Base-by-base conservation (phyloP, 2,888 invertebrate genomes). In the Chrysolina oricalcia region DNA sequence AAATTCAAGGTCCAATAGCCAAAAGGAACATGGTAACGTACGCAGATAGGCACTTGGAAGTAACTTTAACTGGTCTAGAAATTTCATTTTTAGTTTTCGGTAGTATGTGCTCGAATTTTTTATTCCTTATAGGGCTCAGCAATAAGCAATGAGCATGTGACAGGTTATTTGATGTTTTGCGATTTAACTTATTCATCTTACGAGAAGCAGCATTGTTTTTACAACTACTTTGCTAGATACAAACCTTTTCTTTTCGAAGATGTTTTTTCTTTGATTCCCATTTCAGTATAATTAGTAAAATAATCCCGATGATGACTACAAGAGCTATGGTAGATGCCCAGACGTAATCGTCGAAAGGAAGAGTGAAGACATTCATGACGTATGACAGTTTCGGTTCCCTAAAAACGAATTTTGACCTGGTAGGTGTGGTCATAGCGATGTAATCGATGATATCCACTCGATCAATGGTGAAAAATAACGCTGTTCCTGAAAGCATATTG, bases 341-440 rank as follows among this genome's bases (percentile, higher is more conserved):
- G n/a, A 94, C 93, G 0, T 89, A 87, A 41, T 86, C 88, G 73
- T 91, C 90, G 83, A 95, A 95, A 0, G 95, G 94, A 35, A 94
- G 87, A 1, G 92, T 86, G 84, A 93, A 95, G 62, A 95, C 91
- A 84, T 95, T 94, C 79, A 92, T 92, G 53, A 94, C 92, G 77
- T 93, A 93, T 0, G 94, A 88, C 15, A 95, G 85, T 83, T 94
- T 92, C 1, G 94, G 94, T 84, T 93, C 92, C 67, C 92, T 92
- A 85, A 94, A 94, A 21, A 95, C 91, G 84, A 94, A 94, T 82
- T 92, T 92, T 0, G 93, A 94, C 80, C 91, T 89, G 0, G 93
- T 93, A 1, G 92, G 91, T 0, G 93, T 92, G 15, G 93, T 92
- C 87, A 93, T 92, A 43, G 93, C 91, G 66, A 94, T 91, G 83